These are phyloP conservation scores for Harpagoxenus sublaevis DNA, from an alignment of 2,888 invertebrate species.

Conservation along the genomic window DNA sequence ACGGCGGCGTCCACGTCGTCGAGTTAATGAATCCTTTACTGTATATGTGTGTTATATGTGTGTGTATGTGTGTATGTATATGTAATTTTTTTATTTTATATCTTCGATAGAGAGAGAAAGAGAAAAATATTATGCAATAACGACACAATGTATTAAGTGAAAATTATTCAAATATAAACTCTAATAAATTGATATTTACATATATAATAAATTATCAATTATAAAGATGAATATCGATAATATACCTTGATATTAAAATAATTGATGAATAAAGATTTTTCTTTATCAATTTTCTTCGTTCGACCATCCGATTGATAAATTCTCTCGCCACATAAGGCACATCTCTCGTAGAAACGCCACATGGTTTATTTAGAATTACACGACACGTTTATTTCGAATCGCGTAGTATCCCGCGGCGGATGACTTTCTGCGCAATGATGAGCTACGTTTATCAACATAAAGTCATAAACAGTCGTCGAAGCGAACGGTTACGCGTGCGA, in stretches of 20 bases:
- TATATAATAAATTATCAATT: background rate
- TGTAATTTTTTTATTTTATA: background rate
- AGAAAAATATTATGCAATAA: background rate
- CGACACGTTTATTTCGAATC: slow-evolving; percentile 20
- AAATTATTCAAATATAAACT: background rate
- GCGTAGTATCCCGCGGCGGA: background rate
- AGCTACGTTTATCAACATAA: slow-evolving; percentile 43
- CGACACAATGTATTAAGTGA: background rate
- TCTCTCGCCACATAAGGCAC: background rate
- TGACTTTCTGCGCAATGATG: slow-evolving; percentile 11
- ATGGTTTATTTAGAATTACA: slow-evolving; percentile 18
- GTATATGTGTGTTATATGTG: background rate
- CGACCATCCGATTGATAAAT: background rate
- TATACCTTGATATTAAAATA: background rate
- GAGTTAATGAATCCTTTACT: slow-evolving; percentile 24
- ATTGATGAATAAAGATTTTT: background rate
- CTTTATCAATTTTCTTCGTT: background rate
- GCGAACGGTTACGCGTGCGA: background rate
- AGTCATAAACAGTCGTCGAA: slow-evolving; percentile 39
- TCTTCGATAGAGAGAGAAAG: background rate
- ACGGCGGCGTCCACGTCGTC: slow-evolving; percentile 6
- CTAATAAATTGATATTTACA: background rate
- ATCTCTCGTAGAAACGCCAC: background rate
- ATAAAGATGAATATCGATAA: background rate
- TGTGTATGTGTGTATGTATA: background rate